These are phyloP conservation scores for Gryllus longicercus DNA, from an alignment of 2,888 invertebrate genomes.

Conservation along the genomic window DNA sequence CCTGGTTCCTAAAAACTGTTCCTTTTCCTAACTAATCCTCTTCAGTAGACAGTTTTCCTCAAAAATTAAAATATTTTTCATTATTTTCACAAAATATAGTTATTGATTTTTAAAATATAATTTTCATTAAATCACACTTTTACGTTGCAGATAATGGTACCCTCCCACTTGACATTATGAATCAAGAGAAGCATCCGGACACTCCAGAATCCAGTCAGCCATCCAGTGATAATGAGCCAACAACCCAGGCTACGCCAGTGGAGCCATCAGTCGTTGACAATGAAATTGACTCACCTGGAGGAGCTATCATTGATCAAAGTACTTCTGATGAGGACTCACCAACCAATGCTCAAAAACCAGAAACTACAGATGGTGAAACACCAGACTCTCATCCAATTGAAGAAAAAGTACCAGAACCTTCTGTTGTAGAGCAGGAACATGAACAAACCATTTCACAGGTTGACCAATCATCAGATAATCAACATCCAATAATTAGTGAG, in stretches of 20 bases:
- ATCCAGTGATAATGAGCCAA: conserved; percentile 23
- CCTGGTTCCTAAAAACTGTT: not conserved
- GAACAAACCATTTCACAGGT: too few relatives aligned
- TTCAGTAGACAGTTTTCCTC: too few relatives aligned
- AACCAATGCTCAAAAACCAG: not conserved
- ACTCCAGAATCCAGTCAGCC: conserved; percentile 6
- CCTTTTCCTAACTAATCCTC: not conserved
- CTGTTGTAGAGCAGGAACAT: not conserved
- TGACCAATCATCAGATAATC: too few relatives aligned
- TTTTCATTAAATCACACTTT: not conserved
- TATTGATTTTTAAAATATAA: too few relatives aligned
- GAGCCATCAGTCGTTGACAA: not conserved
- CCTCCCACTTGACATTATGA: conserved; percentile 36
- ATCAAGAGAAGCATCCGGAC: conserved; percentile 27
- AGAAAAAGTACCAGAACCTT: not conserved
- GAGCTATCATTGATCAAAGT: not conserved
- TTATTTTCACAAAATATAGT: too few relatives aligned
- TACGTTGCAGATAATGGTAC: conserved; percentile 40
- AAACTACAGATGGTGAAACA: not conserved
- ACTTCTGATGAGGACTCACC: not conserved
- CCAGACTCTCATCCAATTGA: not conserved
- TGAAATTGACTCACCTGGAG: not conserved
- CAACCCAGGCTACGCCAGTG: not conserved
- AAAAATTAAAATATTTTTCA: too few relatives aligned
- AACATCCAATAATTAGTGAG: too few relatives aligned